These are phyloP conservation scores for Magallana nippona DNA, from an alignment of 2,888 invertebrate genomes.

Conservation along the genomic window DNA sequence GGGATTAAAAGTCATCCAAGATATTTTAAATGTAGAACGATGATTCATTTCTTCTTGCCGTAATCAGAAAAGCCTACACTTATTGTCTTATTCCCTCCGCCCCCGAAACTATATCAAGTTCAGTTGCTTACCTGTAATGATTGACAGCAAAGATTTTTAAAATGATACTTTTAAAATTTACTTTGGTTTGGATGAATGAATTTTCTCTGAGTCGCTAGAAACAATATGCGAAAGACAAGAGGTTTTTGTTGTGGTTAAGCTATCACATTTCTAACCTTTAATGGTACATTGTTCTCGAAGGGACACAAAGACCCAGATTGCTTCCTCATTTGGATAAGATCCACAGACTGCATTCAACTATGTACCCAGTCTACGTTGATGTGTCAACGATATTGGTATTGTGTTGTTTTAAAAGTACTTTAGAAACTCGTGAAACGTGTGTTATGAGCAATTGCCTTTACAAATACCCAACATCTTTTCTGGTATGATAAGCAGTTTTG, in stretches of 20 bases:
- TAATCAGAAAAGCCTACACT: conserved; percentile 12
- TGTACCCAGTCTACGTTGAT: conserved; percentile 11
- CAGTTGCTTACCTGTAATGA: neutral
- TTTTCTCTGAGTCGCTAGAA: neutral
- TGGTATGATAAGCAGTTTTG: too few species aligned
- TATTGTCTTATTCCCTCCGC: neutral
- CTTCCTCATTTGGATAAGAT: conserved; percentile 11
- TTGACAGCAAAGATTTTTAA: conserved; percentile 12
- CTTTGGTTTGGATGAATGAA: neutral
- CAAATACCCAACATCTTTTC: too few species aligned
- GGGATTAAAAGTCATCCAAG: neutral
- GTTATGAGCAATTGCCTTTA: too few species aligned
- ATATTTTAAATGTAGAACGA: conserved; percentile 1
- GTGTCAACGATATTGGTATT: neutral
- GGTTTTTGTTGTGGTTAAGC: neutral
- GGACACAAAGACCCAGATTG: neutral
- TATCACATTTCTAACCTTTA: neutral
- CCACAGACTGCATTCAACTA: neutral
- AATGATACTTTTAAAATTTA: neutral
- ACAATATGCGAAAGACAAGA: neutral
- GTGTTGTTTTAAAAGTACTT: neutral
- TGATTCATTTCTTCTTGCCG: neutral
- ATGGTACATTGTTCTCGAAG: neutral
- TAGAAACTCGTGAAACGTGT: neutral
- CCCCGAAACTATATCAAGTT: neutral